Conservation (phyloP, 2,888 invertebrate genomes). For the Ferrisia virgata region DNA sequence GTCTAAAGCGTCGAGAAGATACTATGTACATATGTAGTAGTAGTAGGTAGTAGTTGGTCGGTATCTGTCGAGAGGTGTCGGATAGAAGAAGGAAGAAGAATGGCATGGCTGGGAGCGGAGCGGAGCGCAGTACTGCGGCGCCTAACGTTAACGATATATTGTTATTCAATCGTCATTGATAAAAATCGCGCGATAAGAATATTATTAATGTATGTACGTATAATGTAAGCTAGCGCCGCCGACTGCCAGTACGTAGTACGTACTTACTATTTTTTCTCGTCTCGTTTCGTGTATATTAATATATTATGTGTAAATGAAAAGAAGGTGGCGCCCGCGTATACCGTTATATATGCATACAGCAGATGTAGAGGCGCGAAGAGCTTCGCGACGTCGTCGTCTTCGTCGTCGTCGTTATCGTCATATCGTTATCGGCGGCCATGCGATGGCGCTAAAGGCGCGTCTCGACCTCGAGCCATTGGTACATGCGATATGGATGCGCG, state of each 20-base stretch:
- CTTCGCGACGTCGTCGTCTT: no score
- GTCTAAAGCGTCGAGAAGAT: no score
- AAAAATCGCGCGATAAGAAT: not conserved
- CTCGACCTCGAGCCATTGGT: no score
- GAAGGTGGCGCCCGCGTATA: not conserved
- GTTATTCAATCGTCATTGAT: conserved; percentile 1
- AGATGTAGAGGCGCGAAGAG: not conserved
- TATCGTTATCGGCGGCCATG: no score
- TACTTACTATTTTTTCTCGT: not conserved
- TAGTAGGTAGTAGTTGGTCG: no score
- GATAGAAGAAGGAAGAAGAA: no score
- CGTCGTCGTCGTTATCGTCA: no score
- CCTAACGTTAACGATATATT: not conserved
- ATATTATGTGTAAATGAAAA: no score
- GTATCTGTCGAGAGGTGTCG: no score
- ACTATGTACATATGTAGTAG: no score
- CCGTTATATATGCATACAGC: not conserved
- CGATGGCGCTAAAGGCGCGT: not conserved
- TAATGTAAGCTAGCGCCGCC: not conserved
- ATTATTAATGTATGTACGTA: not conserved
- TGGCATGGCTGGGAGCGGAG: no score
- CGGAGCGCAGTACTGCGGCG: not conserved
- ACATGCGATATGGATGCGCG: no score
- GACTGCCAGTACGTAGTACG: not conserved
- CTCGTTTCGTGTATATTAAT: not conserved